These are phyloP conservation scores for Xylota sylvarum DNA, from an alignment of 2,888 invertebrate species.

Conservation along the genomic window DNA sequence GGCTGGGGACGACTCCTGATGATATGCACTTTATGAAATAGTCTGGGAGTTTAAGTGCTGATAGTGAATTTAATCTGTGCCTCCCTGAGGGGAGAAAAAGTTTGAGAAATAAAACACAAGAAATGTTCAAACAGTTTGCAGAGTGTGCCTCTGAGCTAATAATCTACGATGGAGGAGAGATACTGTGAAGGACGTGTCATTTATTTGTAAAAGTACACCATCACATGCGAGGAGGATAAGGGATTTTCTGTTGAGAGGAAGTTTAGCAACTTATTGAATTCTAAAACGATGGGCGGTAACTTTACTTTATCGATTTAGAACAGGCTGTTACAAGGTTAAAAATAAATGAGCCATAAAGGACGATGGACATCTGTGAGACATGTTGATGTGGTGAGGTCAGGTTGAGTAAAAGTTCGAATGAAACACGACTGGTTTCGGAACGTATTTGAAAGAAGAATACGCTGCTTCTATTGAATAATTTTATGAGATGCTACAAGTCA, in stretches of 20 bases:
- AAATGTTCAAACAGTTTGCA: conserved; percentile 7
- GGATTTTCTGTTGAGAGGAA: background rate
- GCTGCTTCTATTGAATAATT: no score
- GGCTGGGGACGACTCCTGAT: conserved; percentile 45
- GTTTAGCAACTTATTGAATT: conserved; percentile 29
- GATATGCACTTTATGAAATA: conserved; percentile 46
- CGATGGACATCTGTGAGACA: background rate
- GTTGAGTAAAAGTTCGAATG: no score
- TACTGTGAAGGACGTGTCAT: conserved; percentile 15
- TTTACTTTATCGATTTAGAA: background rate
- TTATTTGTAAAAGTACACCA: conserved; percentile 6
- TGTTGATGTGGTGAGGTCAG: background rate
- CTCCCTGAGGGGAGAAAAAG: background rate
- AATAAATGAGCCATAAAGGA: background rate
- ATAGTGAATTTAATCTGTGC: conserved; percentile 63
- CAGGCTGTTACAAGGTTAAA: background rate
- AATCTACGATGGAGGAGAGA: conserved; percentile 4
- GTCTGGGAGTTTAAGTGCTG: conserved; percentile 39
- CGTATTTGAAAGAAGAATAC: no score
- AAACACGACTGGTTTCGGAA: no score
- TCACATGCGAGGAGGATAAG: conserved; percentile 6
- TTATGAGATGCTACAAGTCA: no score
- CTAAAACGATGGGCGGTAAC: conserved; percentile 27
- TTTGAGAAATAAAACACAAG: background rate
- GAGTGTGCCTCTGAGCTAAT: conserved; percentile 9